phyloP scores from a whole-genome alignment of 2,113 vertebrate genomes.

The Scomber japonicus region DNA sequence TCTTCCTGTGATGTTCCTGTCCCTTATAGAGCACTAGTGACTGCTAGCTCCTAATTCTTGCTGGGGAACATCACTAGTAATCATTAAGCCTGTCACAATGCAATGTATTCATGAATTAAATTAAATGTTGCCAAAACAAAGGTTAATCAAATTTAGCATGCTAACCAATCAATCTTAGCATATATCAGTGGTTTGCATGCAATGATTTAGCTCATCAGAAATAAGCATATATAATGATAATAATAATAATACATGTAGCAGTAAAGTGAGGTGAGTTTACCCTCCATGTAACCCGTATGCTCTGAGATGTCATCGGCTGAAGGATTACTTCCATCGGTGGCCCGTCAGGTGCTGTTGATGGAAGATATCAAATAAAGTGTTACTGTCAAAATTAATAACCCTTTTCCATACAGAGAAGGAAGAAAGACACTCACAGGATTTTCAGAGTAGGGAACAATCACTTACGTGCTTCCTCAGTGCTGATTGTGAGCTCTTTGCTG shows the following conservation, averaged over 20 bases:
- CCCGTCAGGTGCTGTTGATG: slow-evolving; percentile 91
- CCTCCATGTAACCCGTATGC: slow-evolving; percentile 99
- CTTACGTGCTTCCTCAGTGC: slow-evolving; percentile 97
- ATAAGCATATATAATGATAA: background rate
- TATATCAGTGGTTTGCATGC: background rate
- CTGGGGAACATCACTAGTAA: background rate
- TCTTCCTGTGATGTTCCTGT: background rate
- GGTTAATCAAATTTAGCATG: too few relatives aligned
- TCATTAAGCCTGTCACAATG: background rate
- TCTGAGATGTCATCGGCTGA: slow-evolving; percentile 96
- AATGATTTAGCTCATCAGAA: background rate
- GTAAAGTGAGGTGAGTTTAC: slow-evolving; percentile 76
- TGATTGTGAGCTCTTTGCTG: slow-evolving; percentile 98
- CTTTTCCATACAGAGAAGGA: background rate
- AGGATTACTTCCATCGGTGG: slow-evolving; percentile 96
- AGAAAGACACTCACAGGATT: background rate
- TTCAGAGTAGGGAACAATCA: background rate
- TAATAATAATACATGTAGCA: background rate
- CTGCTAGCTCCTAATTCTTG: background rate
- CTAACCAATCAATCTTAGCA: too few relatives aligned
- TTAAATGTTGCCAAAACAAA: too few relatives aligned
- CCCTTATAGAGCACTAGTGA: background rate
- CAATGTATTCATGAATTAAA: background rate
- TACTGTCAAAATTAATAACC: background rate
- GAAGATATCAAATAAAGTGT: slow-evolving; percentile 7